These are phyloP conservation scores for Ridgeia piscesae DNA, from an alignment of 1,140 invertebrate genomes.

Conservation along the genomic window DNA sequence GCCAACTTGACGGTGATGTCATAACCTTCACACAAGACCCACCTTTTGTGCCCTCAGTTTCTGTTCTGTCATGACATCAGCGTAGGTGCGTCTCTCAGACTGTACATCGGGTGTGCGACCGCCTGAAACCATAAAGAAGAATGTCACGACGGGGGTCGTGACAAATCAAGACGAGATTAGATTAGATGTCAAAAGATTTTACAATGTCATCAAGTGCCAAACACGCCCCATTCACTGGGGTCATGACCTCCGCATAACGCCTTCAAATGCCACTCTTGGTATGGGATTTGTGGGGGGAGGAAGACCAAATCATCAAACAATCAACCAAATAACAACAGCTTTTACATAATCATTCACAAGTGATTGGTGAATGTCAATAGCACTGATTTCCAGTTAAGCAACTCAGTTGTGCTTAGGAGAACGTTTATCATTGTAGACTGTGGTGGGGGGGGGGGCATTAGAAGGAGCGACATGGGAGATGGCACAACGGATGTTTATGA, in stretches of 20 bases:
- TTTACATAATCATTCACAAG: not conserved
- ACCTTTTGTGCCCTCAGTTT: constrained; percentile 64
- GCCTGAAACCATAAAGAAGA: constrained; percentile 70
- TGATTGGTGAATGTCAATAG: not conserved
- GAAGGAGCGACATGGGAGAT: not conserved
- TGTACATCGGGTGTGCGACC: constrained; percentile 96
- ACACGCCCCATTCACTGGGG: not conserved
- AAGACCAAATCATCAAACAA: not conserved
- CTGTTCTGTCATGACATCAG: constrained; percentile 96
- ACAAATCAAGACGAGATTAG: not conserved
- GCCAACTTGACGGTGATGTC: not conserved
- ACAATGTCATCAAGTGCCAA: not conserved
- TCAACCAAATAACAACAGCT: not conserved
- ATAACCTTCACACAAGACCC: not conserved
- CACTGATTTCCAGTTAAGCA: not conserved
- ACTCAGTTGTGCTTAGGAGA: not conserved
- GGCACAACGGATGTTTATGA: not conserved
- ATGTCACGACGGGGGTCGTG: not conserved
- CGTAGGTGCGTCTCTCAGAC: constrained; percentile 78
- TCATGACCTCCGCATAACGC: not conserved
- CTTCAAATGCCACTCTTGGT: not conserved
- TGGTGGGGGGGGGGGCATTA: not conserved
- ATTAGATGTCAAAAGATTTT: not conserved
- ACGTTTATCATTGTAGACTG: not conserved
- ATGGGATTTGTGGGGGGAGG: not conserved